Evolutionary conservation across 2,888 invertebrate genomes (phyloP), one percentile per base, ranked within the genome.

Genomic region (Apotomis betuletana): DNA sequence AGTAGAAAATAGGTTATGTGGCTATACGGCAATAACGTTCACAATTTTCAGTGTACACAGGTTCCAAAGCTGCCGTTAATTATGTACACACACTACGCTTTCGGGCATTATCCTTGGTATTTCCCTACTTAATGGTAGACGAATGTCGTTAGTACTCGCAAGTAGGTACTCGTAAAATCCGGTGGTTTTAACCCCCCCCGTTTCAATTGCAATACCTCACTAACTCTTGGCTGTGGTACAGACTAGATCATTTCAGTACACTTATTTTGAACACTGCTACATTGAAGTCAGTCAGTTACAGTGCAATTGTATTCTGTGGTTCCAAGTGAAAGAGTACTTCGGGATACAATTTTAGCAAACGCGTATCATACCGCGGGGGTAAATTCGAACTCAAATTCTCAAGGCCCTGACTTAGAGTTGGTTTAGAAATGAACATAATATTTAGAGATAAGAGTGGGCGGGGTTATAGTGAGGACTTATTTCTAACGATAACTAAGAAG

Each of bases 81-180:
- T 88, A 87, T 81, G 83, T 80, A 82, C 88, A 87, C 90, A 89
- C 89, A 91, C 86, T 89, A 87, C 85, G 86, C 86, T 87, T 85
- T 84, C 73, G 79, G 83, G 86, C 82, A 90, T 90, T 90, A 90
- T 89, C 88, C 87, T 83, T 85, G 84, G 86, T 87, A 88, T 89
- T 87, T 87, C 85, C 85, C 87, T 86, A 87, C 85, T 90, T 90
- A 91, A 89, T 90, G 89, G 86, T 83, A 88, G 90, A 90, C 85
- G 88, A 89, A 90, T 90, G 88, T 90, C 90, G 90, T 90, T 91
- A 89, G 87, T 86, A 87, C 85, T 90, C 85, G 84, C 85, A 86
- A 89, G 87, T 84, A 86, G 87, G 87, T 84, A 87, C 87, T 88
- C 89, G 88, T 90, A 88, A 90, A 90, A 88, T 85, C 85, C 86